phyloP scores from a whole-genome alignment of 2,797 vertebrate genomes.

The Lateolabrax maculatus region DNA sequence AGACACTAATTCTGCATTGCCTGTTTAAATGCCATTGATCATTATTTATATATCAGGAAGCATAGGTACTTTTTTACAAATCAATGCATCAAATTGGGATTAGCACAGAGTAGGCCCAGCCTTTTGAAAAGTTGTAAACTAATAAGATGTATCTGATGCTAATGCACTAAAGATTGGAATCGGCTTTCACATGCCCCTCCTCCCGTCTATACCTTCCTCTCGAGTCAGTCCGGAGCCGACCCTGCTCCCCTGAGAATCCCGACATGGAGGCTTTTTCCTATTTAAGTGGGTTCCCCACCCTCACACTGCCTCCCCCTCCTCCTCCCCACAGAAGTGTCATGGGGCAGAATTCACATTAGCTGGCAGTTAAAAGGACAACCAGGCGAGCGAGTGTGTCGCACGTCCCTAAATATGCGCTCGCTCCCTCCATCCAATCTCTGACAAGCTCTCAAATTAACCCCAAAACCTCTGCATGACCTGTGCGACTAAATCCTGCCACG shows the following conservation, averaged over 20 bases:
- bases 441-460: slow-evolving; percentile 14
- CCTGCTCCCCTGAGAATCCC: slow-evolving; percentile 23
- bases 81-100: slow-evolving; percentile 3
- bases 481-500: not conserved
- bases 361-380: slow-evolving; percentile 50
- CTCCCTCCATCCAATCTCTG: not conserved
- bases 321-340: slow-evolving; percentile 8
- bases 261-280: slow-evolving; percentile 28
- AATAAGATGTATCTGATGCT: slow-evolving; percentile 11
- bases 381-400: slow-evolving; percentile 2
- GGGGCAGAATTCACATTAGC: slow-evolving; percentile 62
- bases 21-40: not conserved
- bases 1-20: not conserved
- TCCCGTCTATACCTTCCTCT: slow-evolving; percentile 11
- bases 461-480: slow-evolving; percentile 1
- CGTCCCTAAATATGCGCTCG: slow-evolving; percentile 5
- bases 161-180: slow-evolving; percentile 33
- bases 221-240: slow-evolving; percentile 12
- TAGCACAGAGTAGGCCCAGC: not conserved
- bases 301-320: not conserved
- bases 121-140: slow-evolving; percentile 15
- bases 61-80: not conserved
- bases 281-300: slow-evolving; percentile 26
- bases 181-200: slow-evolving; percentile 3
- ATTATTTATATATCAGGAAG: not conserved